Conservation (phyloP, 2,113 vertebrate species). For the Paedocypris sp. region DNA sequence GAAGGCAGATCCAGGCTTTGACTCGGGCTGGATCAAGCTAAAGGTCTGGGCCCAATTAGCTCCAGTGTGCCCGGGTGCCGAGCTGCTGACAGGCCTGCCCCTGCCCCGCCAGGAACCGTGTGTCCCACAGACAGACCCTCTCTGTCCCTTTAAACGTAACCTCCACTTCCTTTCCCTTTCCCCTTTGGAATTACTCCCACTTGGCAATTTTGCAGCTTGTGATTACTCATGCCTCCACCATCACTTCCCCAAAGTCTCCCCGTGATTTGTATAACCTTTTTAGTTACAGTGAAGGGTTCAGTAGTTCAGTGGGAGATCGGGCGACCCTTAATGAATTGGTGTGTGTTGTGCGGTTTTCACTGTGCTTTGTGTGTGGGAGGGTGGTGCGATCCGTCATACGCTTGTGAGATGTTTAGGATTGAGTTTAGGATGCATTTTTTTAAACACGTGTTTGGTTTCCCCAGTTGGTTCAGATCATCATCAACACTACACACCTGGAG, state of each 20-base stretch:
- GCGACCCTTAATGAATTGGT: no score
- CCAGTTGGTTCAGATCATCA: conserved; percentile 95
- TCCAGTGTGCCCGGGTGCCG: conserved; percentile 5
- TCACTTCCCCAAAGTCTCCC: neutral
- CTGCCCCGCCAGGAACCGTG: conserved; percentile 2
- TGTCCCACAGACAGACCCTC: conserved; percentile 5
- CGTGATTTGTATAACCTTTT: neutral
- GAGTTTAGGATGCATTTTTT: no score
- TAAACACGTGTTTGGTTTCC: conserved; percentile 2
- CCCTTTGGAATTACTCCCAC: conserved; percentile 8
- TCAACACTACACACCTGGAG: conserved; percentile 95
- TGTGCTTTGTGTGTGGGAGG: no score
- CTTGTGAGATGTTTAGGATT: no score
- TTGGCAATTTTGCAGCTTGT: neutral
- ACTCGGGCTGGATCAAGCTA: neutral
- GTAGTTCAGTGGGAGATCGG: no score
- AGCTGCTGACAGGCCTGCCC: conserved; percentile 27
- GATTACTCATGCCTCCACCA: neutral
- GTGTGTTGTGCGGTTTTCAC: no score
- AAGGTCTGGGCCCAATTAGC: conserved; percentile 39
- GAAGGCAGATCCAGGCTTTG: conserved; percentile 21
- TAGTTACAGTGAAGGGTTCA: no score
- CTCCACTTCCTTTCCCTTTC: neutral
- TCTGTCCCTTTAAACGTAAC: conserved; percentile 5
- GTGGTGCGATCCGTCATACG: no score